phyloP scores from a whole-genome alignment of 2,113 vertebrate species.

The Bostrychus sinensis region DNA sequence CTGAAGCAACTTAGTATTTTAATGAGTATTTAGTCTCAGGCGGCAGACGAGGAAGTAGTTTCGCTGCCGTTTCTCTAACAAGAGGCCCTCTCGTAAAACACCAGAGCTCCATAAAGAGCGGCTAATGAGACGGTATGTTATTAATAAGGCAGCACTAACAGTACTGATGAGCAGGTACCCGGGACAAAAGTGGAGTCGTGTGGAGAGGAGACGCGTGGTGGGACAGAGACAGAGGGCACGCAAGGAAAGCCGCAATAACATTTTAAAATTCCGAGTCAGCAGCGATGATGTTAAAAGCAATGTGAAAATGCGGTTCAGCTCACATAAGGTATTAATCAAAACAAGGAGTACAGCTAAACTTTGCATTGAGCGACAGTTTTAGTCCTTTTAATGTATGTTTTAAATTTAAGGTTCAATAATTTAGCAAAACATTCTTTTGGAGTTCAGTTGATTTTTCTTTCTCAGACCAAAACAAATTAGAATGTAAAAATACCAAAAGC shows the following conservation, averaged over 20 bases:
- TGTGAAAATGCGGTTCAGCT: too few species aligned
- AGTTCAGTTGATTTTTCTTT: too few species aligned
- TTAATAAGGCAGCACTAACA: slow-evolving; percentile 37
- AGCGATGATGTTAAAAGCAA: too few species aligned
- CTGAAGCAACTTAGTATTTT: slow-evolving; percentile 34
- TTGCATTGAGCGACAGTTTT: too few species aligned
- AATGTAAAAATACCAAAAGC: too few species aligned
- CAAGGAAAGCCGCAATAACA: neutral
- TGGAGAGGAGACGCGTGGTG: neutral
- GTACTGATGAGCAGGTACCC: slow-evolving; percentile 17
- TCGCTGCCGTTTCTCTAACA: slow-evolving; percentile 30
- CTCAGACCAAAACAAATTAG: too few species aligned
- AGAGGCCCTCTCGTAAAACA: slow-evolving; percentile 49
- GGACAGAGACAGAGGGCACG: neutral
- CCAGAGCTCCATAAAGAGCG: slow-evolving; percentile 47
- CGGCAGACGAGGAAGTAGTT: slow-evolving; percentile 53
- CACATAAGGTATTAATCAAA: too few species aligned
- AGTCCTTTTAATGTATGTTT: too few species aligned
- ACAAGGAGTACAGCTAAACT: too few species aligned
- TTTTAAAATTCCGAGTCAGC: neutral
- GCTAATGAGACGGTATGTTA: slow-evolving; percentile 53
- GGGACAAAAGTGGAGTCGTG: slow-evolving; percentile 7
- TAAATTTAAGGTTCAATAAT: too few species aligned
- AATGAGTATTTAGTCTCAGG: slow-evolving; percentile 17
- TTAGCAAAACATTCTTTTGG: too few species aligned